phyloP scores from a whole-genome alignment of 2,888 invertebrate genomes.

The Stomorhina lunata region DNA sequence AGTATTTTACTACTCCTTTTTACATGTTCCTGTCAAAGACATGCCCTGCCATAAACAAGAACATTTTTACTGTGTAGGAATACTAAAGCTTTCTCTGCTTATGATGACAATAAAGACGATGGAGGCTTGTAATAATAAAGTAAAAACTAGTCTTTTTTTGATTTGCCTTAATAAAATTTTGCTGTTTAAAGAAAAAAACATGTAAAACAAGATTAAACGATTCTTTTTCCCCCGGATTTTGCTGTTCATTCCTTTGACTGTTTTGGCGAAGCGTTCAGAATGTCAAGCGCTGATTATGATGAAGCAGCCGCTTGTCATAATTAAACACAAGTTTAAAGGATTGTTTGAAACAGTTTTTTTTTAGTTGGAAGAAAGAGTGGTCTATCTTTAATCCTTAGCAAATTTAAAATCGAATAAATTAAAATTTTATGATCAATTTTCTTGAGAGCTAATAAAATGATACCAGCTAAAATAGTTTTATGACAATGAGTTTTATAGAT shows the following conservation, averaged over 20 bases:
- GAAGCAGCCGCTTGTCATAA: slow-evolving; percentile 76
- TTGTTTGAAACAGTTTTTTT: background rate
- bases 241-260: slow-evolving; percentile 14
- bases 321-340: slow-evolving; percentile 71
- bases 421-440: slow-evolving; percentile 49
- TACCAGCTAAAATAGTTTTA: slow-evolving; percentile 10
- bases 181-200: background rate
- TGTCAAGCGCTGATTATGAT: slow-evolving; percentile 76
- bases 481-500: slow-evolving; percentile 14
- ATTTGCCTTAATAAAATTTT: background rate
- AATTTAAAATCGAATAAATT: slow-evolving; percentile 57
- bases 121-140: background rate
- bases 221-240: slow-evolving; percentile 3
- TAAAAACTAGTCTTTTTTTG: no score
- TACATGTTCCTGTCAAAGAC: slow-evolving; percentile 43
- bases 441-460: slow-evolving; percentile 23
- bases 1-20: background rate
- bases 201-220: background rate
- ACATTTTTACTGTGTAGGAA: slow-evolving; percentile 46
- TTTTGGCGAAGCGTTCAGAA: slow-evolving; percentile 66
- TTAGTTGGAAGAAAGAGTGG: background rate
- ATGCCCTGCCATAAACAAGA: slow-evolving; percentile 33
- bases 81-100: background rate
- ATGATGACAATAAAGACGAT: background rate
- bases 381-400: slow-evolving; percentile 41